Conservation (phyloP, 2,113 vertebrate genomes). For the Pimephales promelas region DNA sequence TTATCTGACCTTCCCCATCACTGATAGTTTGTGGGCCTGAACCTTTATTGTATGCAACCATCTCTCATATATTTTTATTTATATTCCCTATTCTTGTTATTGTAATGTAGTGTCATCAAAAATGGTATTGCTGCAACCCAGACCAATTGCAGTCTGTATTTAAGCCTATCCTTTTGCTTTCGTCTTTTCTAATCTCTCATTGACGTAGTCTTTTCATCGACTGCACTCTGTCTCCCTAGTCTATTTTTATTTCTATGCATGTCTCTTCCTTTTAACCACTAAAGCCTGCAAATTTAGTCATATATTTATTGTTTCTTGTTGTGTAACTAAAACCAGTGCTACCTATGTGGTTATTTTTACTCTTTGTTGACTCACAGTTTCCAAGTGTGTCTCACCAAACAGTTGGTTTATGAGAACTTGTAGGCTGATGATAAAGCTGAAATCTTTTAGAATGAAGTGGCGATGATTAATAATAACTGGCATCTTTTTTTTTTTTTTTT, state of each 20-base stretch:
- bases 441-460: not conserved
- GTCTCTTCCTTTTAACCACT: not conserved
- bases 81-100: not conserved
- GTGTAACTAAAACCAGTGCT: not conserved
- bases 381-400: not conserved
- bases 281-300: not conserved
- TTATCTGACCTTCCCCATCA: conserved; percentile 2
- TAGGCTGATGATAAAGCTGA: not conserved
- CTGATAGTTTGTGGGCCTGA: not conserved
- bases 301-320: not conserved
- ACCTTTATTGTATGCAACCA: not conserved
- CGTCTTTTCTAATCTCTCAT: not conserved
- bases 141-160: no score
- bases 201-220: not conserved
- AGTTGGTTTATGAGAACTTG: not conserved
- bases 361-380: not conserved
- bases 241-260: not conserved
- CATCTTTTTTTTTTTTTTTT: not conserved
- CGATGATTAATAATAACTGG: not conserved
- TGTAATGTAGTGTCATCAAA: not conserved
- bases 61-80: not conserved
- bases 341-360: not conserved
- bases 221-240: not conserved
- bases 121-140: not conserved
- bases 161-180: not conserved